Evolutionary conservation across 2,797 vertebrate species (phyloP), one percentile per base, ranked within the genome.

Genomic region (Anguilla megastoma): DNA sequence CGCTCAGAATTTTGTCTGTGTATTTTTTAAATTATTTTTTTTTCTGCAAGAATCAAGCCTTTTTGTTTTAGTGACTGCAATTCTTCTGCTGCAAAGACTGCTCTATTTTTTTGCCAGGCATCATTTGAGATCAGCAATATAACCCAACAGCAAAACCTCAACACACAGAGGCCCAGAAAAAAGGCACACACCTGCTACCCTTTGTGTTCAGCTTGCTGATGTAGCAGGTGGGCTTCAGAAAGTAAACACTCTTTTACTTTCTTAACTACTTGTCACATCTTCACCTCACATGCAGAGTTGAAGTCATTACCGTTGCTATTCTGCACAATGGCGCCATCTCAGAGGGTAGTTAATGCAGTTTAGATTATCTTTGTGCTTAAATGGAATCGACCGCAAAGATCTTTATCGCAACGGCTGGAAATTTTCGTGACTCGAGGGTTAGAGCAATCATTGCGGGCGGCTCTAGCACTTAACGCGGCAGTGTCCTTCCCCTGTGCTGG

Each of bases 351-450:
- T 86, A 71, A 74, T 14, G 9, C n/a, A 50, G 36, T 79, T 74
- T 74, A 86, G 54, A 86, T 74, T n/a, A 74, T 41, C 85, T 74
- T 74, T 45, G 24, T 74, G 41, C 66, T 16, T 76, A 86, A 86
- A 86, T 86, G 85, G 85, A 79, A 86, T 74, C 24, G 41, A 52
- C 45, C 45, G 27, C 63, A 86, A 74, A 86, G 66, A 74, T 86
- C 66, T 86, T 86, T 86, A 86, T 74, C 45, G 50, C 66, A 24
- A 86, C 21, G n/a, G 60, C 85, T 71, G 41, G 85, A 69, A 86
- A 74, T 86, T 45, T 24, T 74, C n/a, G 16, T 63, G 24, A 52
- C 41, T 52, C 2, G 16, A 33, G 63, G 58, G 48, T 54, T 52
- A 10, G 21, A 24, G 79, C 36, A n/a, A 45, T 45, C 79, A 24